Evolutionary conservation across 2,888 invertebrate genomes (phyloP).

Genomic region (Rhyacophila evoluta): DNA sequence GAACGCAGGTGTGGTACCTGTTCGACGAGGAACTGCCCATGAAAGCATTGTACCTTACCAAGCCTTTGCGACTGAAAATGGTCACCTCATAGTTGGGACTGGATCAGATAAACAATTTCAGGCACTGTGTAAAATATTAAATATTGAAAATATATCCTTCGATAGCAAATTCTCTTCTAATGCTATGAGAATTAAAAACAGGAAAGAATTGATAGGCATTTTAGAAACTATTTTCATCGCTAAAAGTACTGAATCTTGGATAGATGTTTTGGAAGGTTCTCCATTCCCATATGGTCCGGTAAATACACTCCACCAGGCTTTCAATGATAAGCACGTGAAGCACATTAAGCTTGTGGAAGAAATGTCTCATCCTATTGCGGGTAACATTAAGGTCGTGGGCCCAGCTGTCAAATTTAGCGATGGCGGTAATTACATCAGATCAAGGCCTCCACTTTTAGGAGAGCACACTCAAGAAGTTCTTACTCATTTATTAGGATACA

Average conservation of each 20-base stretch:
- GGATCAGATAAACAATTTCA: conserved; percentile 87
- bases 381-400: conserved; percentile 81
- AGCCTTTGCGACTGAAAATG: conserved; percentile 86
- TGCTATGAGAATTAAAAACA: conserved; percentile 79
- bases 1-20: conserved; percentile 83
- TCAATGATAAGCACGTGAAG: conserved; percentile 88
- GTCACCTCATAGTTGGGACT: conserved; percentile 87
- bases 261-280: conserved; percentile 75
- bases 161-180: conserved; percentile 81
- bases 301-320: conserved; percentile 87
- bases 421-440: conserved; percentile 76
- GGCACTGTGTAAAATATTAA: conserved; percentile 77
- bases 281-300: conserved; percentile 92
- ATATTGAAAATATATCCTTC: conserved; percentile 70
- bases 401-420: conserved; percentile 88
- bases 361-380: conserved; percentile 77
- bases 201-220: conserved; percentile 75
- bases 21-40: conserved; percentile 93
- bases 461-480: conserved; percentile 88
- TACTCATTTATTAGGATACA: conserved; percentile 74
- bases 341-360: conserved; percentile 79
- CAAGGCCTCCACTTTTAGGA: conserved; percentile 86
- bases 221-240: conserved; percentile 72
- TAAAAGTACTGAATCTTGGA: conserved; percentile 83
- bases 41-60: conserved; percentile 96